Evolutionary conservation across 2,113 vertebrate genomes (phyloP).

Genomic region (Carollia perspicillata): DNA sequence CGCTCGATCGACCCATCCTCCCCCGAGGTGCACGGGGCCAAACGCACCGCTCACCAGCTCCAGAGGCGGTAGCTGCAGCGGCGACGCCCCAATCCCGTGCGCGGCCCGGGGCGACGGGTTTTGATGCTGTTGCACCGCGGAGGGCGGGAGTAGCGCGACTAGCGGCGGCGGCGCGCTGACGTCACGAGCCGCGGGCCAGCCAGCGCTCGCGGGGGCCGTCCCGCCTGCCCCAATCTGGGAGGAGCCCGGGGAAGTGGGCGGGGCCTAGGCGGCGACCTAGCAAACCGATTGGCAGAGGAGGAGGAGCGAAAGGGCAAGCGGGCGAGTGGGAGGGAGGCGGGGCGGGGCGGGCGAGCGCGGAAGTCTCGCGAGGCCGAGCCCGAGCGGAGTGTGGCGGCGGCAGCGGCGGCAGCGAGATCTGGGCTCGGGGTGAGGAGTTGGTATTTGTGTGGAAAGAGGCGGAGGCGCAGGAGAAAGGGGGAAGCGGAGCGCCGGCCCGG

Average conservation of each 20-base stretch:
- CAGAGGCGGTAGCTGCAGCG: not conserved
- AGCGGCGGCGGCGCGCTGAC: conserved; percentile 49
- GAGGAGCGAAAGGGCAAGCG: conserved; percentile 52
- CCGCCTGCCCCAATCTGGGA: conserved; percentile 48
- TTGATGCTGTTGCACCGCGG: not conserved
- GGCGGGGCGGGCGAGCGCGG: conserved; percentile 72
- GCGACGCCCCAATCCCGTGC: not conserved
- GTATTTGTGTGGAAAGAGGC: conserved; percentile 92
- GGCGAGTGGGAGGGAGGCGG: conserved; percentile 43
- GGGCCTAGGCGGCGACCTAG: not conserved
- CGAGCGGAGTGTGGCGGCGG: conserved; percentile 83
- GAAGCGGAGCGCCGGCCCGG: conserved; percentile 75
- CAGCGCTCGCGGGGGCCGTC: conserved; percentile 34
- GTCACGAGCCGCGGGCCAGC: conserved; percentile 58
- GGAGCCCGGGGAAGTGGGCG: conserved; percentile 28
- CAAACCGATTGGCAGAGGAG: not conserved
- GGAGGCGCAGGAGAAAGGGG: conserved; percentile 84
- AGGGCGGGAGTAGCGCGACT: not conserved
- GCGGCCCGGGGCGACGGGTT: not conserved
- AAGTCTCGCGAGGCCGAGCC: conserved; percentile 90
- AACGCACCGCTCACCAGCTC: conserved; percentile 40
- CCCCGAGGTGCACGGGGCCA: not conserved
- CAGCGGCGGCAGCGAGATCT: conserved; percentile 88
- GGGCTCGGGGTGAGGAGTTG: conserved; percentile 85
- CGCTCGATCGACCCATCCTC: not conserved